A percentile compares a stretch with the other conserved stretches of the same genome.
phyloP scores from a whole-genome alignment of 2,113 vertebrate genomes.

The Dissostichus mawsoni region DNA sequence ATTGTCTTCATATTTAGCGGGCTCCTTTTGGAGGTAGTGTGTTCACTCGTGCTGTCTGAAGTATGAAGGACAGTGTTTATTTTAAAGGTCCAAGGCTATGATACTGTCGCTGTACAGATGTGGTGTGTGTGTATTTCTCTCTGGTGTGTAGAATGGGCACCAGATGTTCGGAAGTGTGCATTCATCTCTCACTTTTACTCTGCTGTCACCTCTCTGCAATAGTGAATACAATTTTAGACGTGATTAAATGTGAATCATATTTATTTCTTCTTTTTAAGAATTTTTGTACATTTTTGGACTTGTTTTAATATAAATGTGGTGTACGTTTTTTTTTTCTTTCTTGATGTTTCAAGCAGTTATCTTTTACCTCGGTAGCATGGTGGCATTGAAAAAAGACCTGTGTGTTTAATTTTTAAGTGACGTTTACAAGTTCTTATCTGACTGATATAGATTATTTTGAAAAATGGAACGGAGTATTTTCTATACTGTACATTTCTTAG shows the following conservation, averaged over 20 bases:
- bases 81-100: conserved; percentile 55
- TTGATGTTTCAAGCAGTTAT: conserved; percentile 60
- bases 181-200: conserved; percentile 64
- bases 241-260: conserved; percentile 87
- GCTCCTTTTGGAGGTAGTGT: conserved; percentile 45
- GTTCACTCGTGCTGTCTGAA: conserved; percentile 54
- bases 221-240: conserved; percentile 77
- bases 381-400: conserved; percentile 64
- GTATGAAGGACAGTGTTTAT: conserved; percentile 54
- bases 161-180: conserved; percentile 46
- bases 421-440: conserved; percentile 84
- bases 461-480: conserved; percentile 85
- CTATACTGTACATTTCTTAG: conserved; percentile 86
- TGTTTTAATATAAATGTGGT: conserved; percentile 83
- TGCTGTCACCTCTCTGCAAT: conserved; percentile 82
- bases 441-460: conserved; percentile 85
- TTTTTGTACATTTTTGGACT: conserved; percentile 82
- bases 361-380: conserved; percentile 81
- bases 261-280: conserved; percentile 83
- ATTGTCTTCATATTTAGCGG: conserved; percentile 55
- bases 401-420: conserved; percentile 73
- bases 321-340: conserved; percentile 47
- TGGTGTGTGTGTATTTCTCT: conserved; percentile 16
- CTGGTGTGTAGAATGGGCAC: conserved; percentile 48
- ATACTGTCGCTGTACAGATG: conserved; percentile 54